Evolutionary conservation across 2,888 invertebrate species (phyloP), one percentile per base, ranked within the genome.

Genomic region (Trichogramma dendrolimi): DNA sequence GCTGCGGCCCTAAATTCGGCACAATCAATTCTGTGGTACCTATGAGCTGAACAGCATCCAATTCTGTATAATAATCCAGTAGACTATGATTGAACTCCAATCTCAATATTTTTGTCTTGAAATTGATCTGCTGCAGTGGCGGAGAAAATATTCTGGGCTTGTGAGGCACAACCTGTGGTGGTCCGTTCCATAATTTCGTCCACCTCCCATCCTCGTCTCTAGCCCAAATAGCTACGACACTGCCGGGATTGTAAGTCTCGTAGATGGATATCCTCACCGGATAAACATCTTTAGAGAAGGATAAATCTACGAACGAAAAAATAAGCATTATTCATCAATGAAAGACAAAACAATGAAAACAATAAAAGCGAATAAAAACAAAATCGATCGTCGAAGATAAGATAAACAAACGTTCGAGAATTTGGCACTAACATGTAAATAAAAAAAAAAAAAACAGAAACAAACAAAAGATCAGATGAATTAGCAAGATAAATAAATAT

Each of bases 211-310:
- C 76, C 52, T 79, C 79, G 44, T 78, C 74, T 67, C 82, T 80
- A 0, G 89, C 91, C 90, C 91, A 92, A 63, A 93, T 88, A 66
- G 90, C 84, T 14, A 92, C 86, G 44, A 93, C 83, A 4, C 91
- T 90, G 39, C 93, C 93, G 0, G 93, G 92, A 78, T 92, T 92
- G 72, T 89, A 93, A 0, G 91, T 92, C 80, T 94, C 93, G 76
- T 89, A 94, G 64, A 94, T 83, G 1, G 86, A 86, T 60, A 94
- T 84, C 70, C 86, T 83, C 54, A 85, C 78, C 5, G 90, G 90
- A 72, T 85, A 85, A 4, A 91, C 89, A 55, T 85, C 81, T 67
- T 81, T 81, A 73, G 86, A 84, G 79, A 87, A 91, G 70, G 83
- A 85, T 71, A 86, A 82, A 81, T 87, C 88, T 87, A 67, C 49